Evolutionary conservation across 2,888 invertebrate species (phyloP).

Genomic region (Brachyopa scutellaris): DNA sequence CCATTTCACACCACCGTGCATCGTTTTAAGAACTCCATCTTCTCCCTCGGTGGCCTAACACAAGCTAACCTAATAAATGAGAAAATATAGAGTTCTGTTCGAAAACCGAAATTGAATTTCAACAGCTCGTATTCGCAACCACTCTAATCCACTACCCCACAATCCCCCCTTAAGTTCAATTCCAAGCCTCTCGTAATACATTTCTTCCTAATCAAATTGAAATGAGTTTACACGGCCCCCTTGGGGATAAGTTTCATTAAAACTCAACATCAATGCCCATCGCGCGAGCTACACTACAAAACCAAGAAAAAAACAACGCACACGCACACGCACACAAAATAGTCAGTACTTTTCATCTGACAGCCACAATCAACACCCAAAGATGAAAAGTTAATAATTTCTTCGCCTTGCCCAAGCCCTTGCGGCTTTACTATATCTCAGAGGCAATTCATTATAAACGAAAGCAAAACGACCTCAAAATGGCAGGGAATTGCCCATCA

Average conservation of each 20-base stretch:
- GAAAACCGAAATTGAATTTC: no score
- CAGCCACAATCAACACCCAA: conserved; percentile 61
- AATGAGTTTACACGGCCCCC: conserved; percentile 27
- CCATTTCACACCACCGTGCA: no score
- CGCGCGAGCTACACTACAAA: not conserved
- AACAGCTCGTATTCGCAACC: no score
- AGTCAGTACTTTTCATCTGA: conserved; percentile 25
- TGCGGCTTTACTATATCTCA: conserved; percentile 60
- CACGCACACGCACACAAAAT: conserved; percentile 18
- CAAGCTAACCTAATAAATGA: no score
- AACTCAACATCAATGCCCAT: not conserved
- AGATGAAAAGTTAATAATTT: conserved; percentile 67
- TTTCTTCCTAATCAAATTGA: conserved; percentile 46
- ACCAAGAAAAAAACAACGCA: conserved; percentile 6
- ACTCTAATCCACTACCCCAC: no score
- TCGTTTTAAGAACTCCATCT: no score
- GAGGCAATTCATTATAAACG: conserved; percentile 68
- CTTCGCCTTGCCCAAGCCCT: conserved; percentile 38
- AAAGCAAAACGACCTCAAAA: conserved; percentile 69
- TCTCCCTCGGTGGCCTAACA: no score
- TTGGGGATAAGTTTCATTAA: conserved; percentile 55
- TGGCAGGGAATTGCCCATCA: conserved; percentile 61
- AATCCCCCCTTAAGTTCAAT: conserved; percentile 5
- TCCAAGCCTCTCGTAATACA: not conserved
- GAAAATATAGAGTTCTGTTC: no score